Percentiles rank a stretch among this genome's conserved stretches.
Evolutionary conservation across 2,888 invertebrate species (phyloP).

Genomic region (Bellardia pandia): DNA sequence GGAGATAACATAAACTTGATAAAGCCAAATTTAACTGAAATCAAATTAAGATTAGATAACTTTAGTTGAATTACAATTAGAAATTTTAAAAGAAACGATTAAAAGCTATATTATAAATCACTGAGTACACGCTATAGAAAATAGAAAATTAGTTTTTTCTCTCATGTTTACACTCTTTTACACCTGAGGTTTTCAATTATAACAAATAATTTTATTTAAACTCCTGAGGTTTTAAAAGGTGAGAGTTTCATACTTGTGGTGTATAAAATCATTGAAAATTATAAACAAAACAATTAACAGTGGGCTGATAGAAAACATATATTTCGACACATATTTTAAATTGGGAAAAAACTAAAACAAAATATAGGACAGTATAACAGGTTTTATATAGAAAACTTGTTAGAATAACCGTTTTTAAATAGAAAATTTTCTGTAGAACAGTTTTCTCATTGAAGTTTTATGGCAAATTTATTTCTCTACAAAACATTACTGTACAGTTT

Average conservation of each 20-base stretch:
- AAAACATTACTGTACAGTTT: too few relatives aligned
- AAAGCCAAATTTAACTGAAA: not conserved
- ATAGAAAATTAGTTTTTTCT: too few relatives aligned
- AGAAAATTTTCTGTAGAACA: not conserved
- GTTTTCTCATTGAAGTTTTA: not conserved
- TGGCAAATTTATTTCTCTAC: too few relatives aligned
- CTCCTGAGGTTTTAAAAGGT: constrained; percentile 61
- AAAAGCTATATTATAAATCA: too few relatives aligned
- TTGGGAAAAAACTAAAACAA: too few relatives aligned
- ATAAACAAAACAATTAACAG: constrained; percentile 68
- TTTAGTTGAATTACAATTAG: not conserved
- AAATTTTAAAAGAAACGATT: too few relatives aligned
- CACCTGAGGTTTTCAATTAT: constrained; percentile 2
- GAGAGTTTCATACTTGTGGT: constrained; percentile 52
- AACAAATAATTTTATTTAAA: constrained; percentile 24
- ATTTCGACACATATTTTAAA: too few relatives aligned
- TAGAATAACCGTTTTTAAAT: not conserved
- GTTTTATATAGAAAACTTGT: not conserved
- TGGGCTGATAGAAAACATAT: not conserved
- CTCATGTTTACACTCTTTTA: constrained; percentile 15
- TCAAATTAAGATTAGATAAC: not conserved
- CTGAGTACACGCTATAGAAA: too few relatives aligned
- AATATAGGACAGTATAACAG: not conserved
- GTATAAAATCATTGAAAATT: constrained; percentile 56
- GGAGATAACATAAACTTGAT: not conserved